phyloP scores from a whole-genome alignment of 1,140 invertebrate species.

The Papilio xuthus region DNA sequence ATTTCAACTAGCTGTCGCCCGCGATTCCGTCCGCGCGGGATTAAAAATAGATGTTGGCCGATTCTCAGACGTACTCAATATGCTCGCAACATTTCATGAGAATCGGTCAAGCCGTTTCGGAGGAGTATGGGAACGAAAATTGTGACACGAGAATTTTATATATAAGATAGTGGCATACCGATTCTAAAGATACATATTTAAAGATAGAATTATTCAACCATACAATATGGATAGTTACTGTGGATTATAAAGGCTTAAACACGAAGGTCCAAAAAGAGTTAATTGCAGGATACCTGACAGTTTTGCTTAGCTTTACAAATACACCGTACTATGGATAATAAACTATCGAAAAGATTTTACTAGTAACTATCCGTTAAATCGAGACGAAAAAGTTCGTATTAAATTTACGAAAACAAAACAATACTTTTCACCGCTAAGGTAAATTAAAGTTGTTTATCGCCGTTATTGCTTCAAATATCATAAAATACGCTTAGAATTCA shows the following conservation, averaged over 20 bases:
- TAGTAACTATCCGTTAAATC: background rate
- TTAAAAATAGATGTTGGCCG: no score
- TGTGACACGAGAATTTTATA: no score
- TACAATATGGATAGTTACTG: background rate
- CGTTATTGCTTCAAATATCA: constrained; percentile 3
- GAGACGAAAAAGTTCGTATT: background rate
- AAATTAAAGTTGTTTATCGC: background rate
- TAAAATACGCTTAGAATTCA: background rate
- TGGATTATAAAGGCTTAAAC: no score
- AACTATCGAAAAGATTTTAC: background rate
- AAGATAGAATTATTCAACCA: background rate
- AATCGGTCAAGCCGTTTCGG: no score
- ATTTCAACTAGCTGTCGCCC: no score
- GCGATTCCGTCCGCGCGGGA: no score
- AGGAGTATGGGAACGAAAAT: no score
- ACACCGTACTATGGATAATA: background rate
- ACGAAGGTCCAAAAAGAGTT: no score
- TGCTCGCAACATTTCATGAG: no score
- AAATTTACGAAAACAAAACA: background rate
- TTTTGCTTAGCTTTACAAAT: background rate
- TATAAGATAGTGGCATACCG: background rate
- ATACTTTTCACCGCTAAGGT: background rate
- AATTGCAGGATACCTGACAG: no score
- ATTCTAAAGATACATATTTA: background rate
- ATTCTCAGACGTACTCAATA: no score